phyloP scores from a whole-genome alignment of 2,888 invertebrate genomes.

The Cantharis rustica region DNA sequence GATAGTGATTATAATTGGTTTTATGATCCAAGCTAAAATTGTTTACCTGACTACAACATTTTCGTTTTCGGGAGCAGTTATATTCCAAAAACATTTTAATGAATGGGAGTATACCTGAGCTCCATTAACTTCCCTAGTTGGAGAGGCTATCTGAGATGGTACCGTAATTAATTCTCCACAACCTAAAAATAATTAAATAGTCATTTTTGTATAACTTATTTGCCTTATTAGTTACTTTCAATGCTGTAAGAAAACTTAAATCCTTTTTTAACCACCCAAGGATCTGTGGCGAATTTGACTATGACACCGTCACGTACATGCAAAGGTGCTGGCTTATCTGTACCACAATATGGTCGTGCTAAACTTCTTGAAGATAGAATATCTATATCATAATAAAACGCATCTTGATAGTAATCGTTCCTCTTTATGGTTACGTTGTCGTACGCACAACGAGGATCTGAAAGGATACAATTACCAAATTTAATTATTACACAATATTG shows the following conservation, averaged over 20 bases:
- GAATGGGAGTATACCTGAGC: conserved; percentile 36
- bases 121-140: conserved; percentile 36
- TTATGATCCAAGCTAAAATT: neutral
- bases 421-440: conserved; percentile 63
- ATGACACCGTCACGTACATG: conserved; percentile 49
- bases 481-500: neutral
- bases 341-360: conserved; percentile 56
- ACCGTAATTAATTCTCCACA: conserved; percentile 78
- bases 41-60: conserved; percentile 65
- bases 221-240: conserved; percentile 53
- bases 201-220: neutral
- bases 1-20: too few relatives aligned
- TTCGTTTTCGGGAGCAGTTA: conserved; percentile 71
- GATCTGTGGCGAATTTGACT: conserved; percentile 65
- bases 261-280: conserved; percentile 60
- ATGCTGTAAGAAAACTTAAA: conserved; percentile 66
- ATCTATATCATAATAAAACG: neutral
- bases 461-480: neutral
- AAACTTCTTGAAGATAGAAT: neutral
- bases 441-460: conserved; percentile 35
- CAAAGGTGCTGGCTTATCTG: conserved; percentile 53
- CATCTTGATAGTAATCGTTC: neutral
- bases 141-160: conserved; percentile 62
- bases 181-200: conserved; percentile 53
- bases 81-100: conserved; percentile 76